A percentile compares a stretch with the other conserved stretches of the same genome.
Conservation (phyloP, 2,888 invertebrate genomes). For the Myopa tessellatipennis region DNA sequence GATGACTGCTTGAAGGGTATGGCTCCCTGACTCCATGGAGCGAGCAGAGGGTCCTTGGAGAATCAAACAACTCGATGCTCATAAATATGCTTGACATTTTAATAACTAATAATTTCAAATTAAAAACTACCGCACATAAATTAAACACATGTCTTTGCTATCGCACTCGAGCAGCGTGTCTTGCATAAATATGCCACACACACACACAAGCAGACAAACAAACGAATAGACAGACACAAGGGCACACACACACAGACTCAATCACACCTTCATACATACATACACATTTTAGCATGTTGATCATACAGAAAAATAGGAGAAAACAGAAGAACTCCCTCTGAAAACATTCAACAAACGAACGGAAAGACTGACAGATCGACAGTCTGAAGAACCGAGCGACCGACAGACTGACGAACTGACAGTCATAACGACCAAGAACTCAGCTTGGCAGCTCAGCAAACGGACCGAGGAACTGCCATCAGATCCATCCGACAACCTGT, state of each 20-base stretch:
- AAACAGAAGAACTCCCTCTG: not conserved
- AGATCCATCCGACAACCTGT: slow-evolving; percentile 17
- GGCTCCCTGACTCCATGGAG: not conserved
- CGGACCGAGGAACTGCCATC: not conserved
- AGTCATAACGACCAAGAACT: too few relatives aligned
- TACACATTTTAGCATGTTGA: slow-evolving; percentile 4
- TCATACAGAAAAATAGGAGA: not conserved
- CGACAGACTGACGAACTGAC: not conserved
- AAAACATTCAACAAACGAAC: not conserved
- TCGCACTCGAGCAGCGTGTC: slow-evolving; percentile 21
- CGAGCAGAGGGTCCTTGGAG: slow-evolving; percentile 3
- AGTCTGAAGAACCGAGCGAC: not conserved
- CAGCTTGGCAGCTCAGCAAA: too few relatives aligned
- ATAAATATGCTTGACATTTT: slow-evolving; percentile 38
- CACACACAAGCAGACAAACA: not conserved
- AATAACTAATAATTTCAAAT: slow-evolving; percentile 42
- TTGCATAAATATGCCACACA: slow-evolving; percentile 8
- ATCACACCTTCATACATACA: not conserved
- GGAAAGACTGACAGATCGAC: not conserved
- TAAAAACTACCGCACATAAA: slow-evolving; percentile 36
- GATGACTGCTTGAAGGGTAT: too few relatives aligned
- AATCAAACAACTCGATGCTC: slow-evolving; percentile 24
- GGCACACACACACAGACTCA: not conserved
- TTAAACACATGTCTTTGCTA: slow-evolving; percentile 34
- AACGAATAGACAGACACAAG: not conserved